A percentile compares a stretch with the other conserved stretches of the same genome.
Evolutionary conservation across 2,113 vertebrate genomes (phyloP).

Genomic region (Bufo bufo): DNA sequence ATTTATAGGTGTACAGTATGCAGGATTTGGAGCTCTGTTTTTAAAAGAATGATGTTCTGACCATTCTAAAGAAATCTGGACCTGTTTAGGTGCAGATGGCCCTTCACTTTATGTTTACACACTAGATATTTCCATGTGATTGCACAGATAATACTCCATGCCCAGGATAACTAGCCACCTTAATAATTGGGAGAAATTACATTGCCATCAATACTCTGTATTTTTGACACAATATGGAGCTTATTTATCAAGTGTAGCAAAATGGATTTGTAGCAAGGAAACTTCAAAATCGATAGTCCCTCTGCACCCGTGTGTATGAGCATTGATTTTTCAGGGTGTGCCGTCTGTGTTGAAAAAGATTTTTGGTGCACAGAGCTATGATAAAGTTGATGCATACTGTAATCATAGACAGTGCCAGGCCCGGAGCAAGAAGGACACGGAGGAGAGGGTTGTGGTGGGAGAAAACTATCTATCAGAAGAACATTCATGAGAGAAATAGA

Average conservation of each 20-base stretch:
- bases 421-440: background rate
- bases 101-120: background rate
- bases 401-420: background rate
- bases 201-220: constrained; percentile 34
- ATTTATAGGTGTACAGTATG: no score
- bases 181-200: constrained; percentile 35
- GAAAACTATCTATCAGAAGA: background rate
- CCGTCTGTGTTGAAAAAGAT: constrained; percentile 31
- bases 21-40: background rate
- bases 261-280: constrained; percentile 49
- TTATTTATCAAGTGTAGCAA: constrained; percentile 51
- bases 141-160: background rate
- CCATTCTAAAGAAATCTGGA: background rate
- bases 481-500: background rate
- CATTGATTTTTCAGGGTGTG: constrained; percentile 44
- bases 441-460: background rate
- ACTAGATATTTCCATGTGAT: background rate
- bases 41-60: background rate
- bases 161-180: constrained; percentile 23
- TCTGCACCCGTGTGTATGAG: constrained; percentile 37
- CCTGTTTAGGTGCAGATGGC: background rate
- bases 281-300: constrained; percentile 47
- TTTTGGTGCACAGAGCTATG: constrained; percentile 6
- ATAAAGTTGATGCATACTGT: constrained; percentile 21
- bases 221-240: constrained; percentile 50